Percentiles rank a stretch among this genome's conserved stretches.
Conservation (phyloP, 2,888 invertebrate genomes). For the Cerastis rubricosa region DNA sequence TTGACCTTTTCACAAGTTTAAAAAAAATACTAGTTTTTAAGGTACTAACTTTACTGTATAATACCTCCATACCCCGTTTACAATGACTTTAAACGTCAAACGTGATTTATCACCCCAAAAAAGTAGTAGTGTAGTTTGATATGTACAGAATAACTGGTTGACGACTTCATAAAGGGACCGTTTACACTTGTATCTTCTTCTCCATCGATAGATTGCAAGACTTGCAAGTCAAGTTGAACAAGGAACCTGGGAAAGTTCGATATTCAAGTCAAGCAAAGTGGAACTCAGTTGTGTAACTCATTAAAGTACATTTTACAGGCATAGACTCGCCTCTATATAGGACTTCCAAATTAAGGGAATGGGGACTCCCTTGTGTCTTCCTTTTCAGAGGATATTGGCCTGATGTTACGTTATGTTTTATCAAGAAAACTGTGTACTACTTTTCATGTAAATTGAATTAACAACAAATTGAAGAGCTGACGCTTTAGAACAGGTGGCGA, state of each 20-base stretch:
- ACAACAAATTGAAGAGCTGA: slow-evolving; percentile 17
- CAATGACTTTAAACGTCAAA: too few species aligned
- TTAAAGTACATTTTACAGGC: neutral
- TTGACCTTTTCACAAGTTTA: too few species aligned
- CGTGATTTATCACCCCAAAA: too few species aligned
- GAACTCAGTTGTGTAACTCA: too few species aligned
- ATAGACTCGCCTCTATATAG: neutral
- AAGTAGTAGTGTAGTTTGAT: too few species aligned
- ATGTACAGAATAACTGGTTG: too few species aligned
- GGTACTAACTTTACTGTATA: too few species aligned
- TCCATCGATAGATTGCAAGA: neutral
- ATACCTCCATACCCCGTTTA: too few species aligned
- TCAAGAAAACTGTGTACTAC: slow-evolving; percentile 31
- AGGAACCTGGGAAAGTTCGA: too few species aligned
- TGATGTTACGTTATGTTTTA: neutral
- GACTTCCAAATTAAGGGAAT: neutral
- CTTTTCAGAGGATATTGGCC: rapidly evolving
- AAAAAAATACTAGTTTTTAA: too few species aligned
- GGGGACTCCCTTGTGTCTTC: neutral
- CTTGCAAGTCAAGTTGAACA: neutral
- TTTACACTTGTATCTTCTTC: neutral
- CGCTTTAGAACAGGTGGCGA: slow-evolving; percentile 42
- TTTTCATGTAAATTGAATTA: slow-evolving; percentile 39
- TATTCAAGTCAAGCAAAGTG: neutral
- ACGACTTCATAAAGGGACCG: too few species aligned